Evolutionary conservation across 2,888 invertebrate genomes (phyloP), one percentile per base, ranked within the genome.

Genomic region (Hydrotaea diabolus): DNA sequence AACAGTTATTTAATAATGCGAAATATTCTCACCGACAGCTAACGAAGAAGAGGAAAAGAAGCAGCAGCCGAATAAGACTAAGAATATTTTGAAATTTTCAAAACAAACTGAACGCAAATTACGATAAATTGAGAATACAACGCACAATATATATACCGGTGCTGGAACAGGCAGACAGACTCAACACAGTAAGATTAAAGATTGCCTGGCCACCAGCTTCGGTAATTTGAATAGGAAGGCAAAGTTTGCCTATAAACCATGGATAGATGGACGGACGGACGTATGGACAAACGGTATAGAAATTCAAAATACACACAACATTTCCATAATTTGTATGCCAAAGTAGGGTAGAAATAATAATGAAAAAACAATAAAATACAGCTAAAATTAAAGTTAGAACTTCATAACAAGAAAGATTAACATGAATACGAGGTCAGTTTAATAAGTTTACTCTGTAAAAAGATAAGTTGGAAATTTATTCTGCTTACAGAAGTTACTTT

Each of bases 291-390:
- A 31, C 31, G 3, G 31, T 31, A 31, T 31, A 31, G 26, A 62
- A 39, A 39, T 13, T 39, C 39, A 1, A 39, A 39, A 39, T 62
- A 31, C 31, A 31, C 7, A n/a, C n/a, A n/a, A n/a, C n/a, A 62
- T 62, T 62, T 62, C 31, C 62, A 62, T 62, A 62, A 62, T 62
- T 62, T 62, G 7, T 62, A 62, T 62, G 62, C 36, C 62, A 62
- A 36, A 31, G n/a, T 62, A 26, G 31, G 62, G n/a, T n/a, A 62
- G 31, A 31, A 62, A 21, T 7, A 57, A 57, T 57, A 5, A 36
- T 31, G 15, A 15, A 11, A 31, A 5, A 59, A 26, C 26, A 59
- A 59, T 8, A 26, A 21, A 57, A 26, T 26, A 31, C n/a, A n/a
- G 7, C n/a, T 15, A 62, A 31, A 17, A 3, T 26, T 49, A 49